Base-by-base conservation (phyloP, 2,113 vertebrate genomes). In the Lepisosteus osseus region DNA sequence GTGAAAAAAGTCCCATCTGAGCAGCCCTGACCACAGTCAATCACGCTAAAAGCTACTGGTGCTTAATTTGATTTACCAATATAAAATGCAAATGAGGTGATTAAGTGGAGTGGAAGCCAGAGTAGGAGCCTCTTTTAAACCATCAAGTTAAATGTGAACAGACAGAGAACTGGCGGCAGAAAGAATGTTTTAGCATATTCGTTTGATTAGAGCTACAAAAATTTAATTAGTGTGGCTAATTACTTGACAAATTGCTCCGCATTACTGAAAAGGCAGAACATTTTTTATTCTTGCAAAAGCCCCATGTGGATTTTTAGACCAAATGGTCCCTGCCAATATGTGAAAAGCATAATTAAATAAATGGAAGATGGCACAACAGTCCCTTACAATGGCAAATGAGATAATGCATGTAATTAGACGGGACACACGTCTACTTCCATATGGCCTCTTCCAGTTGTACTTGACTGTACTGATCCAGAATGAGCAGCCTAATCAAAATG, bases 1-100 rank as follows among this genome's bases (percentile, higher is more conserved):
- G 93, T 90, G 90, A 81, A 95, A 96, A 93, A 96, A 95, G 93
- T 95, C 95, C 94, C 95, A 94, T 95, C 94, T 94, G 95, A 98
- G 89, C 92, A 93, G 93, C 93, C 93, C 92, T 93, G 95, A 93
- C 94, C 92, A 93, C 92, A 96, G 95, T 97, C 96, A 99, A 99
- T 99, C 97, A 97, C 93, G 92, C 94, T 99, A 99, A 99, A 99
- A 98, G 97, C 96, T 91, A 94, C 84, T 92, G 95, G 94, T 96
- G 95, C 95, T 97, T 98, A 97, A 99, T 99, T 99, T 99, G 96
- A 99, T 99, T 99, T 99, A 98, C 96, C 97, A 99, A 99, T 99
- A 98, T 98, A 99, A 99, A 97, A 99, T 99, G 97, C 96, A 98
- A 97, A 99, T 99, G 78, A 96, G 94, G 94, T 97, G 95, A 94